Conservation (phyloP, 1,140 invertebrate species). For the Elymnias hypermnestra region DNA sequence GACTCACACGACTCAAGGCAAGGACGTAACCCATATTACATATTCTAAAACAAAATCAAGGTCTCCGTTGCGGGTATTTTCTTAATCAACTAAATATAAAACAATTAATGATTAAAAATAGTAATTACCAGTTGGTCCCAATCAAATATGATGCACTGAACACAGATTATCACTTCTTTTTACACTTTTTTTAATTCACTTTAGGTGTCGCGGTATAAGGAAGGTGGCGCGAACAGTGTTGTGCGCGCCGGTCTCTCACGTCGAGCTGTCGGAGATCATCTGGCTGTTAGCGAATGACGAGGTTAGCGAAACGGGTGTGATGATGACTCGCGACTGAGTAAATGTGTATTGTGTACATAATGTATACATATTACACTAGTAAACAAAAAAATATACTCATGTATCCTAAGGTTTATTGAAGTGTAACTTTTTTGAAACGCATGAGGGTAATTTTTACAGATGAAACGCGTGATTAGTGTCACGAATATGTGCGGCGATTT, state of each 20-base stretch:
- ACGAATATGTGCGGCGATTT: no score
- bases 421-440: no score
- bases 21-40: conserved; percentile 61
- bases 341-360: no score
- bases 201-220: conserved; percentile 5
- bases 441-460: no score
- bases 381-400: no score
- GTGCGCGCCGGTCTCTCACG: conserved; percentile 20
- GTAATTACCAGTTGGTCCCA: background rate
- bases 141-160: background rate
- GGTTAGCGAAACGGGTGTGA: conserved; percentile 11
- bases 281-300: conserved; percentile 20
- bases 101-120: conserved; percentile 9
- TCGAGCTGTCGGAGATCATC: conserved; percentile 23
- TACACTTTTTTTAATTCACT: background rate
- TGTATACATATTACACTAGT: no score
- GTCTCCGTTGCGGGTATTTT: conserved; percentile 30
- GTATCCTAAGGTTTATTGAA: no score
- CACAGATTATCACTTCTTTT: conserved; percentile 7
- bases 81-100: conserved; percentile 18
- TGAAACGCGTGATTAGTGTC: no score
- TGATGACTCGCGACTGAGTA: conserved; percentile 6
- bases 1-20: conserved; percentile 59
- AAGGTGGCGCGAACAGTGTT: conserved; percentile 9
- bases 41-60: conserved; percentile 65